These are phyloP conservation scores for Brachionus manjavacas DNA, from an alignment of 1,140 invertebrate genomes.

Conservation along the genomic window DNA sequence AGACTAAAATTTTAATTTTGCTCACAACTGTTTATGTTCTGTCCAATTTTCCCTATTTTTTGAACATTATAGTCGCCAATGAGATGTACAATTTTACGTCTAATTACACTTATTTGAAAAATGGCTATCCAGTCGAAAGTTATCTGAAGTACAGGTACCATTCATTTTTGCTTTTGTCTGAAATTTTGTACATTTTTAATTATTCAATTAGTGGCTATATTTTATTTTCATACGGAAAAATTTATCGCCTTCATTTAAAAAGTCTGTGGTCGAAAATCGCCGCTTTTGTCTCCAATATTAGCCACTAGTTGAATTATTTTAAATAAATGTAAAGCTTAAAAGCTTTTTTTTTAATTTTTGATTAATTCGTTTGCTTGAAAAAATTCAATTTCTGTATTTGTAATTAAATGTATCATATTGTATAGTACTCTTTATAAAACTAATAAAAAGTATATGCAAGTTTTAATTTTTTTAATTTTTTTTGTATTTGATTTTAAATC, in stretches of 20 bases:
- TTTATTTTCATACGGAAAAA: constrained; percentile 22
- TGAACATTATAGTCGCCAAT: neutral
- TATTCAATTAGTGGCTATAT: neutral
- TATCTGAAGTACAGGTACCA: neutral
- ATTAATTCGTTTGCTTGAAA: neutral
- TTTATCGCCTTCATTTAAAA: neutral
- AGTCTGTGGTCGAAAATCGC: neutral
- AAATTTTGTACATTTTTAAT: constrained; percentile 19
- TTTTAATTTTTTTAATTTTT: no score
- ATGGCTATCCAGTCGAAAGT: neutral
- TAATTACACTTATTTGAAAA: neutral
- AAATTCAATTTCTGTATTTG: no score
- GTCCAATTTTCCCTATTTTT: constrained; percentile 25
- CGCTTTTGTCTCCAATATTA: neutral
- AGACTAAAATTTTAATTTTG: constrained; percentile 27
- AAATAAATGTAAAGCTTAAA: neutral
- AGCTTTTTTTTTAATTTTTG: neutral
- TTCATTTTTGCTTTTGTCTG: neutral
- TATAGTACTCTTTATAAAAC: no score
- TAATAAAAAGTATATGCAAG: no score
- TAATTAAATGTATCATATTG: no score
- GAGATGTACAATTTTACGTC: neutral
- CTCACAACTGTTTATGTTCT: constrained; percentile 8
- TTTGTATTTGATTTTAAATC: no score
- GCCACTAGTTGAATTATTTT: neutral